Conservation (phyloP, 2,797 vertebrate species). For the Synaphobranchus kaupii region DNA sequence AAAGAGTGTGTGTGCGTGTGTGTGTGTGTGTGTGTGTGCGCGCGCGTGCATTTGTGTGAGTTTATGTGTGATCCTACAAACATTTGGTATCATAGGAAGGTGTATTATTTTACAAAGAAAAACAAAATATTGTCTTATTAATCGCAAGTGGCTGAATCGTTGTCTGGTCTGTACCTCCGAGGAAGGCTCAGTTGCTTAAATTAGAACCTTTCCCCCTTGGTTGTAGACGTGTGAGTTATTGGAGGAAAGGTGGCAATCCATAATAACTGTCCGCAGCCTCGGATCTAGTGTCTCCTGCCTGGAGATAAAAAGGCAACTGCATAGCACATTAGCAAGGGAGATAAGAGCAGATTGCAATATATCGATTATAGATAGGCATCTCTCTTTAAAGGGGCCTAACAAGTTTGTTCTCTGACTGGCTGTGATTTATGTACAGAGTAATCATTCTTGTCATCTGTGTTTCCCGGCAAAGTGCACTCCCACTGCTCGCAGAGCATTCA, state of each 20-base stretch:
- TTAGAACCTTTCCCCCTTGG: slow-evolving; percentile 33
- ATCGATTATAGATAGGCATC: slow-evolving; percentile 72
- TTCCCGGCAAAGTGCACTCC: not conserved
- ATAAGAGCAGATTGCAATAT: slow-evolving; percentile 69
- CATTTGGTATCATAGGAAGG: not conserved
- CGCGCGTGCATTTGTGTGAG: not conserved
- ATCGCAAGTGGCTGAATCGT: not conserved
- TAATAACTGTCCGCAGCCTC: slow-evolving; percentile 60
- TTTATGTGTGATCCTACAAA: not conserved
- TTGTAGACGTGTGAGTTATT: slow-evolving; percentile 51
- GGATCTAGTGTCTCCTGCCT: slow-evolving; percentile 54
- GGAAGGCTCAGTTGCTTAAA: slow-evolving; percentile 36
- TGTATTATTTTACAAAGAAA: not conserved
- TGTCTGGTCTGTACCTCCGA: not conserved
- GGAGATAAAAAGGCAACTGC: slow-evolving; percentile 59
- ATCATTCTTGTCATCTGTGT: slow-evolving; percentile 9
- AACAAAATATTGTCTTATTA: not conserved
- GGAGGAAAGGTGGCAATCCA: slow-evolving; percentile 59
- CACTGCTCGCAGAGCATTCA: not conserved
- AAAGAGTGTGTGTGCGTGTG: not conserved
- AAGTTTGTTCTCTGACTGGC: slow-evolving; percentile 1
- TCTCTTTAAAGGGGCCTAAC: slow-evolving; percentile 59
- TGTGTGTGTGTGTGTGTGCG: not conserved
- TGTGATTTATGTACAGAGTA: not conserved
- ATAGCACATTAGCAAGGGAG: slow-evolving; percentile 60